Conservation (phyloP, 30 jellyfish, hydroid and myxozoan species). For the Aurelia aurita region DNA sequence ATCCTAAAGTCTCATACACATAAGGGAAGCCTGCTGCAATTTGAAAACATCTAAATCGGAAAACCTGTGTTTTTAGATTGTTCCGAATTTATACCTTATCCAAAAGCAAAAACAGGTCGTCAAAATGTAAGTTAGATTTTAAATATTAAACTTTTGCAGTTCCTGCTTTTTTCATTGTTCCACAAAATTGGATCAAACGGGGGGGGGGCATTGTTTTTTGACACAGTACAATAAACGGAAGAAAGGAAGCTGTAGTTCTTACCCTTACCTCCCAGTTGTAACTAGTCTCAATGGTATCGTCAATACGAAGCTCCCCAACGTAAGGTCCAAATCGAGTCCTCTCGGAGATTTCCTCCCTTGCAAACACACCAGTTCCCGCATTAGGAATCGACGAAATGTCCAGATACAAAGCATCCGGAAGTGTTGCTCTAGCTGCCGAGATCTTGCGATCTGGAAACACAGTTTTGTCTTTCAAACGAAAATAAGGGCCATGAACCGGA, state of each 20-base stretch:
- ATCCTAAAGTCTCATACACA: too few relatives aligned
- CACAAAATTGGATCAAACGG: too few relatives aligned
- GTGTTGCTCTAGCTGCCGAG: conserved; percentile 61
- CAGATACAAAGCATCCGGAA: conserved; percentile 83
- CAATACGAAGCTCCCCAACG: conserved; percentile 67
- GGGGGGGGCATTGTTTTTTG: too few relatives aligned
- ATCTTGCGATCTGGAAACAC: background rate
- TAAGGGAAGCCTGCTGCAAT: too few relatives aligned
- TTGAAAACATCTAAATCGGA: too few relatives aligned
- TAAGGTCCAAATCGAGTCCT: conserved; percentile 95
- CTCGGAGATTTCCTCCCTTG: conserved; percentile 40
- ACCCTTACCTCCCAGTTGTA: conserved; percentile 95
- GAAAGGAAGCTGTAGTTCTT: background rate
- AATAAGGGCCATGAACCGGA: conserved; percentile 80
- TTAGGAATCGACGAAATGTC: conserved; percentile 68
- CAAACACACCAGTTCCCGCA: conserved; percentile 97
- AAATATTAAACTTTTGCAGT: too few relatives aligned
- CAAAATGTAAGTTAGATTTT: too few relatives aligned
- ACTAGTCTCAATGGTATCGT: conserved; percentile 76
- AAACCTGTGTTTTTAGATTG: too few relatives aligned
- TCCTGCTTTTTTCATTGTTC: too few relatives aligned
- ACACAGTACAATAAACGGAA: background rate
- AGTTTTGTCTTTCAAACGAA: conserved; percentile 38
- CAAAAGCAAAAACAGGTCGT: too few relatives aligned
- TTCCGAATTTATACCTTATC: too few relatives aligned